Evolutionary conservation across 2,888 invertebrate species (phyloP).

Genomic region (Spilosoma lubricipeda): DNA sequence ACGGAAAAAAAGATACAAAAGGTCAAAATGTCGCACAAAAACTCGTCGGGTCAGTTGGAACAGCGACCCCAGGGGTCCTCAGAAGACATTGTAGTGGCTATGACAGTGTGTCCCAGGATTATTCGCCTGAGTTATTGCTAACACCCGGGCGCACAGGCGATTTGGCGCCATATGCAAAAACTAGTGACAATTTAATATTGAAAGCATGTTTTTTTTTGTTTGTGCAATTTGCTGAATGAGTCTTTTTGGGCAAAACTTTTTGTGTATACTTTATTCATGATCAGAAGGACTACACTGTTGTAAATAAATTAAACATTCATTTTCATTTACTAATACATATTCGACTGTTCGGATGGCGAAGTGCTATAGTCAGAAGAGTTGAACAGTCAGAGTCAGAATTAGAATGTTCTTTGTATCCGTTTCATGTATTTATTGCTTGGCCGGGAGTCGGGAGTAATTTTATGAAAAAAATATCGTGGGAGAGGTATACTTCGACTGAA

Average conservation of each 20-base stretch:
- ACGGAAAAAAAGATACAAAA: constrained; percentile 16
- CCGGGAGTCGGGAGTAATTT: too few species aligned
- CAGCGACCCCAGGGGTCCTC: constrained; percentile 40
- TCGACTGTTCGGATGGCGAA: too few species aligned
- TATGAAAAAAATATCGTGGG: too few species aligned
- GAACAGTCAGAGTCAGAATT: too few species aligned
- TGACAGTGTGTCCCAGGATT: constrained; percentile 30
- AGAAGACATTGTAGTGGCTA: constrained; percentile 9
- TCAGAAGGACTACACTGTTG: not conserved
- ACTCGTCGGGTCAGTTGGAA: constrained; percentile 22
- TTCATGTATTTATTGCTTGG: too few species aligned
- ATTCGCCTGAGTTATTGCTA: constrained; percentile 68
- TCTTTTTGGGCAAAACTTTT: not conserved
- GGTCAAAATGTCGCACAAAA: constrained; percentile 26
- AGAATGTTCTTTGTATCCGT: too few species aligned
- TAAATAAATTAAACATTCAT: too few species aligned
- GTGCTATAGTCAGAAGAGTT: too few species aligned
- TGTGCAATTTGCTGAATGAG: not conserved
- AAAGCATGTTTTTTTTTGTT: not conserved
- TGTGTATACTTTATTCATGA: not conserved
- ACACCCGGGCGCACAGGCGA: constrained; percentile 57
- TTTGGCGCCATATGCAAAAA: constrained; percentile 66
- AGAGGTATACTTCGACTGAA: too few species aligned
- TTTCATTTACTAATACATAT: too few species aligned
- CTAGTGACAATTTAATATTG: constrained; percentile 21